Base-by-base conservation (phyloP, 2,888 invertebrate species). In the Meliscaeva auricollis region DNA sequence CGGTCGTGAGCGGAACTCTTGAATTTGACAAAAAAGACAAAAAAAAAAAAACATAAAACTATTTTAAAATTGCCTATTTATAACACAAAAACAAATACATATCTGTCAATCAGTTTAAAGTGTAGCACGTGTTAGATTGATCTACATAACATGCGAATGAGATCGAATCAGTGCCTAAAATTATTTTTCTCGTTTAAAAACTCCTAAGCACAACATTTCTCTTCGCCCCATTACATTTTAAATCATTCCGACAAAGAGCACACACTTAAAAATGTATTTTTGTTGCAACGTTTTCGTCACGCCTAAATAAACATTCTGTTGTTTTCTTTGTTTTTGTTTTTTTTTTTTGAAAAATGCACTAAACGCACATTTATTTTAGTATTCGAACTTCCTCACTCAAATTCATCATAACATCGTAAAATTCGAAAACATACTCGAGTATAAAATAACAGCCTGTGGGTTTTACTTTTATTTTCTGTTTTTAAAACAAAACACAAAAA, bases 41-140 rank as follows among this genome's bases (percentile, higher is more conserved):
- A 26, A 5, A 52, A 26, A 13, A 30, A 54, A 52, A 1, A 35
- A 9, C 9, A 22, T 17, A 26, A 11, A 62, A 32, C 46, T 84
- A 84, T 80, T 80, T 84, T 80, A 60, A 76, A 44, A 20, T 8
- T 13, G 15, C 22, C 78, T 44, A 74, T 75, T 70, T 64, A 5
- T 64, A 64, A 64, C 52, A 72, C 46, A 50, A 80, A 80, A 80
- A 76, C 54, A 48, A 73, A 64, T 64, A 46, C 64, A 60, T 72
- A 68, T 68, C 72, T 81, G 73, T 85, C 85, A 56, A 66, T 77
- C 76, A 81, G 22, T 50, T 66, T 81, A 76, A n/a, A 81, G 85
- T 85, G 85, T 77, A 80, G 81, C 85, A 80, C 85, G 81, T 85
- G 85, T 85, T 76, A 72, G 35, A 76, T 73, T 60, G 48, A 77